These are phyloP conservation scores for Apocrypta bakeri DNA, from an alignment of 1,140 invertebrate species.

Conservation along the genomic window DNA sequence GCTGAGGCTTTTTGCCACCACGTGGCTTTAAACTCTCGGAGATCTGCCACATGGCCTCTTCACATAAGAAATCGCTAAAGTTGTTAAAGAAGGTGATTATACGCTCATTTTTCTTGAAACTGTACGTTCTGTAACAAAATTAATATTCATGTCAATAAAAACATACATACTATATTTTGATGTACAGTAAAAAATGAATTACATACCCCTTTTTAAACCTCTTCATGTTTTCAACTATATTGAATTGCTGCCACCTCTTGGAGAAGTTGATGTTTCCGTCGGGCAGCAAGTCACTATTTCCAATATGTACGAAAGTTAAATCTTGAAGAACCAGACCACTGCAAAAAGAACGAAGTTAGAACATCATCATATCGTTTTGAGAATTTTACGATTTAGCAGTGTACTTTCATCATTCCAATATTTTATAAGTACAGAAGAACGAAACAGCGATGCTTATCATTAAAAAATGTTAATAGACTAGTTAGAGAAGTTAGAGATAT, in stretches of 20 bases:
- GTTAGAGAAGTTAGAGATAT: too few relatives aligned
- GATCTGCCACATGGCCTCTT: slow-evolving; percentile 98
- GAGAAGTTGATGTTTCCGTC: slow-evolving; percentile 96
- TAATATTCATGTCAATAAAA: not conserved
- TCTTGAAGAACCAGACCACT: slow-evolving; percentile 98
- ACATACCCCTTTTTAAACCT: slow-evolving; percentile 94
- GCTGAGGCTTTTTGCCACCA: slow-evolving; percentile 77
- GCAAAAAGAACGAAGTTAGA: slow-evolving; percentile 65
- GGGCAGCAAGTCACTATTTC: slow-evolving; percentile 91
- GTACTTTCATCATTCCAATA: too few relatives aligned
- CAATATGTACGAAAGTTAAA: slow-evolving; percentile 98
- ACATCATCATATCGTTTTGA: too few relatives aligned
- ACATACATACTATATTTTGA: not conserved
- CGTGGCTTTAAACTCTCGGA: slow-evolving; percentile 97
- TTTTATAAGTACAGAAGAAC: too few relatives aligned
- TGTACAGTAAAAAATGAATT: slow-evolving; percentile 52
- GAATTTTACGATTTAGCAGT: too few relatives aligned
- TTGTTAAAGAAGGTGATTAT: slow-evolving; percentile 97
- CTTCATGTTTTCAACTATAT: slow-evolving; percentile 98
- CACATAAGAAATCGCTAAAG: slow-evolving; percentile 95
- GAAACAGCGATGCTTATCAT: too few relatives aligned
- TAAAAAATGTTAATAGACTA: too few relatives aligned
- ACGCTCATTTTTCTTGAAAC: slow-evolving; percentile 92
- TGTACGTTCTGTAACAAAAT: slow-evolving; percentile 80
- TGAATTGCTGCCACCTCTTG: slow-evolving; percentile 98